Percentiles rank a stretch among this genome's conserved stretches.
phyloP scores from a whole-genome alignment of 2,797 vertebrate genomes.

The Protosalanx chinensis region DNA sequence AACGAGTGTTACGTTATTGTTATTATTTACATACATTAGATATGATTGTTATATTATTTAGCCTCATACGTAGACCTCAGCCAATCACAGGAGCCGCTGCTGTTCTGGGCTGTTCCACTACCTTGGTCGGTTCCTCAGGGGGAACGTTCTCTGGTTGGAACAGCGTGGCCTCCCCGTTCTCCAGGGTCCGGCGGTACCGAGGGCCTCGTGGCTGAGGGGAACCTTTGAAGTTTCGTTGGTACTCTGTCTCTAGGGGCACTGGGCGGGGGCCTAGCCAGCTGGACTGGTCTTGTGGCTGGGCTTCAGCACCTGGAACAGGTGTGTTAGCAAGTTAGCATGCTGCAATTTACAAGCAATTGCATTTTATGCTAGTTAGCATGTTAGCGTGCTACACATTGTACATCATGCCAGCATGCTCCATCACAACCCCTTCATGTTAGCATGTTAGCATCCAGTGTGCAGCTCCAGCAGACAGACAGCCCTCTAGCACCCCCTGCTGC shows the following conservation, averaged over 20 bases:
- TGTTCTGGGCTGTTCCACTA: neutral
- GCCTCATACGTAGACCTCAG: too few species aligned
- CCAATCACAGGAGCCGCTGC: too few species aligned
- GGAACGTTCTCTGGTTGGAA: conserved; percentile 47
- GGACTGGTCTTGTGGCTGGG: conserved; percentile 62
- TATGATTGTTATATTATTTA: too few species aligned
- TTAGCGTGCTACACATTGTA: too few species aligned
- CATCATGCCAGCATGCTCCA: neutral
- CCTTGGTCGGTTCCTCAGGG: conserved; percentile 53
- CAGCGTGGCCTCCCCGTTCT: conserved; percentile 56
- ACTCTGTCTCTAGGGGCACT: conserved; percentile 66
- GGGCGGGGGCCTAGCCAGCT: conserved; percentile 63
- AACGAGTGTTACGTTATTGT: too few species aligned
- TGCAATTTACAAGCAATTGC: neutral
- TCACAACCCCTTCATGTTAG: neutral
- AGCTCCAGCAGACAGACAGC: conserved; percentile 1
- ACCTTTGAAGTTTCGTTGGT: conserved; percentile 70
- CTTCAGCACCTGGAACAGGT: conserved; percentile 67
- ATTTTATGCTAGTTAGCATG: neutral
- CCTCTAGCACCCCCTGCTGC: conserved; percentile 35
- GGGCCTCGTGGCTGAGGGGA: conserved; percentile 61
- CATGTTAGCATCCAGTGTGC: neutral
- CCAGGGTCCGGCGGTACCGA: conserved; percentile 60
- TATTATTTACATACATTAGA: too few species aligned
- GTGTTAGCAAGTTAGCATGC: neutral